These are phyloP conservation scores for Brachirus orientalis DNA, from an alignment of 2,113 vertebrate genomes.

Conservation along the genomic window DNA sequence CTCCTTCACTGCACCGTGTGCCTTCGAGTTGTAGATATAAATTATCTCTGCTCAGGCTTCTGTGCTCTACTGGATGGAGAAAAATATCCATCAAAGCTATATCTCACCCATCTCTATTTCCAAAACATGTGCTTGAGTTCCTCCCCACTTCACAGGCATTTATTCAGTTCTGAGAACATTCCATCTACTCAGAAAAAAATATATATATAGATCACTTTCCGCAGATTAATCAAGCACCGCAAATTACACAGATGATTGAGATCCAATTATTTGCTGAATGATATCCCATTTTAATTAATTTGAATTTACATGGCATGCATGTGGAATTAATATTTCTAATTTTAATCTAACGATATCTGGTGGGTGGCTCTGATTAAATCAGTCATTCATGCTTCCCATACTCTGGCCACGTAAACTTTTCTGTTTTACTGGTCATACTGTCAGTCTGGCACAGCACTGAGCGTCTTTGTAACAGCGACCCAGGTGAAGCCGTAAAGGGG, in stretches of 20 bases:
- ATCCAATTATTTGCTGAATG: constrained; percentile 71
- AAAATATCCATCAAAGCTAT: constrained; percentile 30
- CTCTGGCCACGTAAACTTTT: constrained; percentile 1
- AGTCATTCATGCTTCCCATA: constrained; percentile 43
- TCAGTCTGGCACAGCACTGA: too few relatives aligned
- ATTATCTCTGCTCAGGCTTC: constrained; percentile 45
- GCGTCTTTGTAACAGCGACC: too few relatives aligned
- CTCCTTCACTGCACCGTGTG: constrained; percentile 32
- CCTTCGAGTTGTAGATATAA: constrained; percentile 35
- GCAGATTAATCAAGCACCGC: constrained; percentile 69
- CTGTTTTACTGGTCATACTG: background rate
- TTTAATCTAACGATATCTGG: constrained; percentile 56
- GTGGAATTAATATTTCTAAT: constrained; percentile 58
- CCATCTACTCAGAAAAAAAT: constrained; percentile 19
- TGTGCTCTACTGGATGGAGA: constrained; percentile 18
- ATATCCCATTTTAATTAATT: constrained; percentile 75
- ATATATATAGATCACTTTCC: constrained; percentile 12
- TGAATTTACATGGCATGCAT: constrained; percentile 66
- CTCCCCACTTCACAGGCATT: constrained; percentile 31
- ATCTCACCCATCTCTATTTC: constrained; percentile 26
- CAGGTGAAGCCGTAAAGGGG: too few relatives aligned
- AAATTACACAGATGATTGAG: constrained; percentile 78
- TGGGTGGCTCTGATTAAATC: constrained; percentile 48
- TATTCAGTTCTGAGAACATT: constrained; percentile 30
- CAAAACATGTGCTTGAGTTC: constrained; percentile 45